Evolutionary conservation across 2,888 invertebrate genomes (phyloP).

Genomic region (Allophyes oxyacanthae): DNA sequence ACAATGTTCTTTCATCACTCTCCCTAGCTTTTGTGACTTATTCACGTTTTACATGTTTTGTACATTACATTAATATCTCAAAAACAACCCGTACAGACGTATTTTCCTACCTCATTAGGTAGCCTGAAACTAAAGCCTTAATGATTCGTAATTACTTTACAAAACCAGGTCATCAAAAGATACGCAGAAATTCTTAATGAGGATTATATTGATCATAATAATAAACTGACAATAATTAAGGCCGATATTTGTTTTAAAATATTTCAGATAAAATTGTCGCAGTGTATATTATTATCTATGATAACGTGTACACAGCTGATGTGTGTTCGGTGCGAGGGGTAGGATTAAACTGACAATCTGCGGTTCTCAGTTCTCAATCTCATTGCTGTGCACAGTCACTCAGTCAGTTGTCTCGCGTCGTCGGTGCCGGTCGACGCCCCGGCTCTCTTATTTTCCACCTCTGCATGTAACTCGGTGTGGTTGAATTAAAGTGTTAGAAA

Average conservation of each 20-base stretch:
- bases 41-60: constrained; percentile 17
- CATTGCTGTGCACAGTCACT: constrained; percentile 23
- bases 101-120: constrained; percentile 16
- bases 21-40: constrained; percentile 19
- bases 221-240: constrained; percentile 33
- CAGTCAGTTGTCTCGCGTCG: constrained; percentile 76
- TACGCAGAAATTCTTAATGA: constrained; percentile 32
- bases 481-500: constrained; percentile 58
- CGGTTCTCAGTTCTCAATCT: constrained; percentile 20
- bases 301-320: constrained; percentile 59
- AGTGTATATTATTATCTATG: constrained; percentile 39
- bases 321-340: constrained; percentile 50
- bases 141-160: constrained; percentile 19
- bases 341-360: constrained; percentile 38
- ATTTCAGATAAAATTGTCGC: constrained; percentile 37
- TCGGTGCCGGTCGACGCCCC: constrained; percentile 65
- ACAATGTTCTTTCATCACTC: constrained; percentile 28
- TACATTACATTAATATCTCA: constrained; percentile 21
- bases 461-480: constrained; percentile 32
- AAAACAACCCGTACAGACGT: constrained; percentile 24
- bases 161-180: constrained; percentile 27
- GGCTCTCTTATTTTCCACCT: constrained; percentile 46
- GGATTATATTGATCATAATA: constrained; percentile 15
- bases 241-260: constrained; percentile 32
- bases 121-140: constrained; percentile 9